Percentiles rank a stretch among this genome's conserved stretches.
These are phyloP conservation scores for Mus caroli DNA, from an alignment of 2,797 vertebrate species.

Conservation along the genomic window DNA sequence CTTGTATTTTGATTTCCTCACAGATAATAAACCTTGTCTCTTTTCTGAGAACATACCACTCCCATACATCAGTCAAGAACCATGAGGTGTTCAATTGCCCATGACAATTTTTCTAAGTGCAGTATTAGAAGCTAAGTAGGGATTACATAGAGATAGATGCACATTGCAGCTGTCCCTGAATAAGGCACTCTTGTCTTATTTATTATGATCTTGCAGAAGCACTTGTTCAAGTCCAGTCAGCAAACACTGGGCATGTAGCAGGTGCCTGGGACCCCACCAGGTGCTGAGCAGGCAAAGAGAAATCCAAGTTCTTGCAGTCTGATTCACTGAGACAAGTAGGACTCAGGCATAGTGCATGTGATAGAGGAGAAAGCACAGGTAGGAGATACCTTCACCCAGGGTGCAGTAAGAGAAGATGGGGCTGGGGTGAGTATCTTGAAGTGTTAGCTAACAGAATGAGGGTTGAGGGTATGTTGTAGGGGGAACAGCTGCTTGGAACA, in stretches of 20 bases:
- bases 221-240: conserved; percentile 26
- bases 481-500: background rate
- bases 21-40: conserved; percentile 51
- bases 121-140: conserved; percentile 60
- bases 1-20: conserved; percentile 53
- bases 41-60: conserved; percentile 49
- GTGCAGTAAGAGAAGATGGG: background rate
- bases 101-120: conserved; percentile 57
- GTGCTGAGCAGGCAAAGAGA: conserved; percentile 37
- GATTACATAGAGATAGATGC: conserved; percentile 22
- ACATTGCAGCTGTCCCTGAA: conserved; percentile 7
- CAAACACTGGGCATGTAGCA: background rate
- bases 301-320: background rate
- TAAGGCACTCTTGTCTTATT: conserved; percentile 44
- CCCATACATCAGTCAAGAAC: conserved; percentile 48
- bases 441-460: background rate
- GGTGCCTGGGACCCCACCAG: background rate
- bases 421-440: background rate
- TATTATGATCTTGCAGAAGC: conserved; percentile 39
- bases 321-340: background rate
- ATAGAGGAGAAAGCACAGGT: background rate
- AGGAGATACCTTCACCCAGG: background rate
- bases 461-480: too few relatives aligned
- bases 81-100: conserved; percentile 52
- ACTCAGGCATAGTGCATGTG: background rate